A percentile compares a stretch with the other conserved stretches of the same genome.
Conservation (phyloP, 2,888 invertebrate species). For the Polyploca ridens region DNA sequence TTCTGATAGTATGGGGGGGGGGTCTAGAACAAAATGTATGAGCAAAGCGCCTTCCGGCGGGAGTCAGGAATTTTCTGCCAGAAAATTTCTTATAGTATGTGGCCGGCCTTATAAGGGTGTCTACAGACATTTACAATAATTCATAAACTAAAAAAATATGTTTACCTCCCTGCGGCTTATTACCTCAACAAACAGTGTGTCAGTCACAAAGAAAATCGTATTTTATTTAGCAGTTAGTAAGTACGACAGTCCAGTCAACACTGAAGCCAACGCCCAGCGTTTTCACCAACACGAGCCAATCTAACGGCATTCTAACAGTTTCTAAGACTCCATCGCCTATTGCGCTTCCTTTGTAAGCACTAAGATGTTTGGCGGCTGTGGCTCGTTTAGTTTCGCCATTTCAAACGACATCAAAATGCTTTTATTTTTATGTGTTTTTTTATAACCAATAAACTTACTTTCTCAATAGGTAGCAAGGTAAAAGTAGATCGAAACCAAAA, state of each 20-base stretch:
- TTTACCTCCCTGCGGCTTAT: background rate
- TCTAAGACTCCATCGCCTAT: background rate
- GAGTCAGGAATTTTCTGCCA: too few species aligned
- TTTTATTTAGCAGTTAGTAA: background rate
- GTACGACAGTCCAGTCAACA: background rate
- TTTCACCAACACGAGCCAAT: background rate
- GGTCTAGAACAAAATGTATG: too few species aligned
- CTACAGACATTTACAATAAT: background rate
- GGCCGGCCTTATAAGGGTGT: too few species aligned
- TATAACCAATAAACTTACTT: too few species aligned
- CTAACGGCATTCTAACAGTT: conserved; percentile 4
- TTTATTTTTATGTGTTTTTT: background rate
- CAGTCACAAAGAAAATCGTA: background rate
- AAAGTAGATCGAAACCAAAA: too few species aligned
- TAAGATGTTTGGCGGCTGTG: background rate
- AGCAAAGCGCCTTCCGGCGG: too few species aligned
- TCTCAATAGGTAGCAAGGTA: too few species aligned
- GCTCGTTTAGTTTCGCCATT: background rate
- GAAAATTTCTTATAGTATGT: too few species aligned
- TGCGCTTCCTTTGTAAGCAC: background rate
- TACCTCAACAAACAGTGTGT: background rate
- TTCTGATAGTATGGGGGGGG: too few species aligned
- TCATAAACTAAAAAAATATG: too few species aligned
- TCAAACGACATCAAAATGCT: background rate
- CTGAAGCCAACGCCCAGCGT: conserved; percentile 2